A percentile compares a stretch with the other conserved stretches of the same genome.
Evolutionary conservation across 1,140 invertebrate species (phyloP).

Genomic region (Ceratina australensis): DNA sequence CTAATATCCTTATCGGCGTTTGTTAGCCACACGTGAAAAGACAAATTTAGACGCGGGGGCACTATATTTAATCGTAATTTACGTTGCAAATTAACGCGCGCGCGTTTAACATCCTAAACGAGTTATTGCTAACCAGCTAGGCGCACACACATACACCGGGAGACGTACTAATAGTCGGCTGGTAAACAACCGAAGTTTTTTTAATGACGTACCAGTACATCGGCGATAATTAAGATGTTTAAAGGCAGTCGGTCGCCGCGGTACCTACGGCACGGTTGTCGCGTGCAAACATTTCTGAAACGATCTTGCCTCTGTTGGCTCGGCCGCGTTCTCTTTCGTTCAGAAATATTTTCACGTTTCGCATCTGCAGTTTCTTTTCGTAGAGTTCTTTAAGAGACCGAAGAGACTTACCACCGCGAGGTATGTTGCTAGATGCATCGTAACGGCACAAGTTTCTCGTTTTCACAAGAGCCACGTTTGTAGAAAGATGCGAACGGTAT

Average conservation of each 20-base stretch:
- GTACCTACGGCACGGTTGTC: neutral
- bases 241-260: conserved; percentile 8
- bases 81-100: conserved; percentile 22
- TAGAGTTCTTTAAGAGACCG: too few species aligned
- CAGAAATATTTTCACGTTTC: too few species aligned
- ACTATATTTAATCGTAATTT: conserved; percentile 33
- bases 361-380: neutral
- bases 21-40: neutral
- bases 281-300: neutral
- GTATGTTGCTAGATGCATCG: neutral
- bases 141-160: neutral
- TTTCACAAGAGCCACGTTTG: neutral
- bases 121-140: neutral
- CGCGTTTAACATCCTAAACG: conserved; percentile 19
- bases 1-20: neutral
- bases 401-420: neutral
- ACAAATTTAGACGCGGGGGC: conserved; percentile 13
- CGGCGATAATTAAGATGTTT: conserved; percentile 36
- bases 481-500: neutral
- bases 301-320: too few species aligned
- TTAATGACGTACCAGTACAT: conserved; percentile 39
- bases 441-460: neutral
- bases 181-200: conserved; percentile 38
- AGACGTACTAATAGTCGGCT: conserved; percentile 27
- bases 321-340: too few species aligned